Evolutionary conservation across 2,797 vertebrate genomes (phyloP).

Genomic region (Merluccius polli): DNA sequence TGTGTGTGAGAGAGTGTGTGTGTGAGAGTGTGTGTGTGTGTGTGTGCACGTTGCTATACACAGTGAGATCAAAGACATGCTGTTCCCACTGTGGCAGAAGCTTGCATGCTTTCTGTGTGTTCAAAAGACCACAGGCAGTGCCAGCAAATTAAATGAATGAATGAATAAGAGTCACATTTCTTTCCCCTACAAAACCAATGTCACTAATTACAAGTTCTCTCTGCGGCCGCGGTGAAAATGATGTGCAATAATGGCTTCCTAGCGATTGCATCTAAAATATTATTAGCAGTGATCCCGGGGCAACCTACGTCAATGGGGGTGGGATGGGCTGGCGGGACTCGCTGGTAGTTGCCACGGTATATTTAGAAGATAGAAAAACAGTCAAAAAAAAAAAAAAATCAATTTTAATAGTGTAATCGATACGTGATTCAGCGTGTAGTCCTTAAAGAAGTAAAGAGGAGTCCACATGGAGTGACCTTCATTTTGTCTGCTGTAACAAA

Average conservation of each 20-base stretch:
- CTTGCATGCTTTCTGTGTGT: background rate
- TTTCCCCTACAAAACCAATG: constrained; percentile 33
- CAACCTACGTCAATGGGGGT: constrained; percentile 25
- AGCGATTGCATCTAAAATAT: constrained; percentile 58
- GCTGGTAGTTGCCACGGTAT: constrained; percentile 30
- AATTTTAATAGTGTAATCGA: constrained; percentile 66
- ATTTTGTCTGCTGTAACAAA: constrained; percentile 43
- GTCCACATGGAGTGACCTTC: constrained; percentile 61
- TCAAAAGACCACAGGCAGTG: background rate
- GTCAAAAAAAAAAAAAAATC: constrained; percentile 45
- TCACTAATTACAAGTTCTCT: constrained; percentile 51
- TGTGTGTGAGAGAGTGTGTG: constrained; percentile 1
- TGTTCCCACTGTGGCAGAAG: background rate
- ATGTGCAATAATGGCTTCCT: constrained; percentile 44
- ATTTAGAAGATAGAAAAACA: constrained; percentile 36
- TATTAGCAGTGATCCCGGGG: constrained; percentile 49
- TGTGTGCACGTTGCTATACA: background rate
- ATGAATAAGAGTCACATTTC: constrained; percentile 18
- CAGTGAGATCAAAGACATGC: background rate
- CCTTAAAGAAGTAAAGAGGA: constrained; percentile 44
- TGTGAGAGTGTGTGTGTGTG: background rate
- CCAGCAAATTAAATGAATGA: background rate
- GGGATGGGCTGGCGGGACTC: constrained; percentile 21
- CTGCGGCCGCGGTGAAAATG: constrained; percentile 33
- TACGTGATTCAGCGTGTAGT: constrained; percentile 54